Evolutionary conservation across 2,888 invertebrate species (phyloP), one percentile per base, ranked within the genome.

Genomic region (Rhaphigaster nebulosa): DNA sequence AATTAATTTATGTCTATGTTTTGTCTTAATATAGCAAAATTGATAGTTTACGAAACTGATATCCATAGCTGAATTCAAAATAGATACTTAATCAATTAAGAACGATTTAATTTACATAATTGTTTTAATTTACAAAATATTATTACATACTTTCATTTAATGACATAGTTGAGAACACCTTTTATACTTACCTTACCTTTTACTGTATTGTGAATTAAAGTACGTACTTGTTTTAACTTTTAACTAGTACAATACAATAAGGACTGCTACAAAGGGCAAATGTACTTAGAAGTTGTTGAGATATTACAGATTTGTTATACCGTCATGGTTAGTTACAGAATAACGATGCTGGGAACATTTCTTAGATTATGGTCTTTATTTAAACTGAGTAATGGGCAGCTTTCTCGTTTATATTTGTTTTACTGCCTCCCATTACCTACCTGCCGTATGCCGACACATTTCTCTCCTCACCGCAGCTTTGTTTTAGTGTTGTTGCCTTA

Each of bases 391-490:
- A 84, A 84, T 45, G 80, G 41, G 0, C 41, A 45, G 84, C 84
- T 84, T 84, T 84, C 84, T 45, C 45, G 45, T 84, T 84, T 84
- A 50, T 84, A 84, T 50, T 45, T 45, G 84, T 84, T 84, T 84
- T 84, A 84, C 45, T 45, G 45, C 70, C 20, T n/a, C 45, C 12
- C 84, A 45, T 45, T 84, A 84, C 45, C n/a, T n/a, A n/a, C n/a
- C 5, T 4, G 15, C 38, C 29, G 65, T 18, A 45, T 84, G 38
- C n/a, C 84, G 45, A 26, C 45, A 45, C 84, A 45, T 84, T 50
- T 84, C 45, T 84, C 84, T 26, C 45, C 45, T n/a, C 23, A 84
- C 84, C 84, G 45, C 84, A 84, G 45, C 84, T 84, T 45, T 50
- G 84, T 50, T 84, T 84, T 45, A 50, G 80, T 41, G 80, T 45